Conservation (phyloP, 2,888 invertebrate species). For the Yponomeuta sedellus region DNA sequence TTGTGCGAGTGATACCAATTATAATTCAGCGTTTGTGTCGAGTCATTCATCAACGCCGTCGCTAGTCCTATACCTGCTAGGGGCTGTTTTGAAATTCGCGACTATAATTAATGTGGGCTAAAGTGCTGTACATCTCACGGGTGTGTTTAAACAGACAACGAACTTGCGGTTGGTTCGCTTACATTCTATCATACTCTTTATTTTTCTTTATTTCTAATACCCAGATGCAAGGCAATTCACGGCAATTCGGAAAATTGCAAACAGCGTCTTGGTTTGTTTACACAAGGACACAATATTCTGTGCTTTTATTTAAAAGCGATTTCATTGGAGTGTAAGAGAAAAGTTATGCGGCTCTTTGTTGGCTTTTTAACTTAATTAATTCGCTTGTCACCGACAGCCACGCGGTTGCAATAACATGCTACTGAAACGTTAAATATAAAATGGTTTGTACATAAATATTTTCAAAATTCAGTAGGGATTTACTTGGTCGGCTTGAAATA, state of each 20-base stretch:
- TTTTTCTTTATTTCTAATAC: neutral
- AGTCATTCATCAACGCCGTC: constrained; percentile 32
- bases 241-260: neutral
- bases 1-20: constrained; percentile 21
- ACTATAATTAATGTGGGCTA: constrained; percentile 23
- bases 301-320: neutral
- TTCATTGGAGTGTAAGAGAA: constrained; percentile 22
- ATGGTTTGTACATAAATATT: constrained; percentile 25
- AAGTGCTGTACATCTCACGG: constrained; percentile 21
- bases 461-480: constrained; percentile 33
- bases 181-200: constrained; percentile 13
- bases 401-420: constrained; percentile 36
- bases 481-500: constrained; percentile 23
- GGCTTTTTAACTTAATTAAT: constrained; percentile 50
- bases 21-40: constrained; percentile 27
- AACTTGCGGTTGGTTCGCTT: constrained; percentile 1
- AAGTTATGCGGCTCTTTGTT: constrained; percentile 41
- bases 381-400: constrained; percentile 36
- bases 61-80: constrained; percentile 27
- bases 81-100: constrained; percentile 27
- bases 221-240: neutral
- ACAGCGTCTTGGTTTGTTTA: neutral
- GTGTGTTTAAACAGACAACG: constrained; percentile 19
- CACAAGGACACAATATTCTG: neutral
- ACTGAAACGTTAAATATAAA: constrained; percentile 38